phyloP scores from a whole-genome alignment of 2,797 vertebrate genomes.

The Crocidura indochinensis region DNA sequence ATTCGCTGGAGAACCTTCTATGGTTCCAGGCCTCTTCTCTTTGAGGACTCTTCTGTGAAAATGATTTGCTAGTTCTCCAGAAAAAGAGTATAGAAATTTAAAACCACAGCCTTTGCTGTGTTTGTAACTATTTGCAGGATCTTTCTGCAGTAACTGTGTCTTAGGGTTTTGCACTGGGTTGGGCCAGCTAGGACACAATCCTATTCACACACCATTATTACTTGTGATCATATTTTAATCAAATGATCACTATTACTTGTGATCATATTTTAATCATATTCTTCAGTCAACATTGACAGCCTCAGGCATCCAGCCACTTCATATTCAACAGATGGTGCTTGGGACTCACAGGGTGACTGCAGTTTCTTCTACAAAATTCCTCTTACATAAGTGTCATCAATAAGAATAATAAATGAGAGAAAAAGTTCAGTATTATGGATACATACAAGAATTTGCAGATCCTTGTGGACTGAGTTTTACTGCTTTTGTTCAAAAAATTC shows the following conservation, averaged over 20 bases:
- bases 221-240: too few relatives aligned
- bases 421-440: not conserved
- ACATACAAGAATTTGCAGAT: not conserved
- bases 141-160: not conserved
- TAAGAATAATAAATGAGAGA: not conserved
- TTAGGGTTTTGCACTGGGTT: not conserved
- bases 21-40: not conserved
- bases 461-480: not conserved
- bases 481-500: slow-evolving; percentile 31
- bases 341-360: not conserved
- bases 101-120: not conserved
- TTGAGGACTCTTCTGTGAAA: not conserved
- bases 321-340: not conserved
- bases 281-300: not conserved
- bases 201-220: too few relatives aligned
- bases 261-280: not conserved
- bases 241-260: not conserved
- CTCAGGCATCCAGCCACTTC: not conserved
- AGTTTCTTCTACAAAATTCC: not conserved
- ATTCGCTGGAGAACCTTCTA: not conserved
- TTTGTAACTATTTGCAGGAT: not conserved
- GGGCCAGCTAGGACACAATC: not conserved
- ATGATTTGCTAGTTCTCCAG: not conserved
- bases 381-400: not conserved
- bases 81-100: not conserved